Evolutionary conservation across 1,140 invertebrate genomes (phyloP).

Genomic region (Brachionus asplanchnoidis): DNA sequence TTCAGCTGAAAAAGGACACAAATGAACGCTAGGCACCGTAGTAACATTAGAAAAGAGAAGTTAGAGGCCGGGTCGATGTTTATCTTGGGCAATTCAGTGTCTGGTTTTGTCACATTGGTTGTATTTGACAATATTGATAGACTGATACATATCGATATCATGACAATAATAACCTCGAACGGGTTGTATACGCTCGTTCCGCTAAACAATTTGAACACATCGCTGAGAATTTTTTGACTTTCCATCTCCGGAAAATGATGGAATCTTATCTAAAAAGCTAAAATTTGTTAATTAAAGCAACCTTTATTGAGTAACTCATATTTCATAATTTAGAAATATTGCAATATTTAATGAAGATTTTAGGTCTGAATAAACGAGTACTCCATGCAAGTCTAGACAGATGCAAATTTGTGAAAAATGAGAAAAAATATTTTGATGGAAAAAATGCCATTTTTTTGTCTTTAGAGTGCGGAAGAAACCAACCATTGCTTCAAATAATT

Average conservation of each 20-base stretch:
- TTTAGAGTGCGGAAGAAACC: background rate
- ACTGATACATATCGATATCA: slow-evolving; percentile 27
- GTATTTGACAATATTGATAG: background rate
- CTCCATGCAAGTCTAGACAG: background rate
- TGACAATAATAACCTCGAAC: slow-evolving; percentile 12
- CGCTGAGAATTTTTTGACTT: slow-evolving; percentile 27
- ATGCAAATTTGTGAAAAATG: background rate
- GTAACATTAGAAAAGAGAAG: background rate
- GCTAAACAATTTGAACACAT: slow-evolving; percentile 23
- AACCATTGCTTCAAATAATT: background rate
- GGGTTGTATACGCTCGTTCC: slow-evolving; percentile 12
- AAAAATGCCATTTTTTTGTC: background rate
- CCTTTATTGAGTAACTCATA: background rate
- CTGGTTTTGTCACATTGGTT: background rate
- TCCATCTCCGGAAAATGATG: background rate
- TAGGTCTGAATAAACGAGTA: background rate
- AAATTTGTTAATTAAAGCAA: background rate
- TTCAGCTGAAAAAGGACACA: slow-evolving; percentile 89
- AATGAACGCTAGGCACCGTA: background rate
- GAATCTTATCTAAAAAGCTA: background rate
- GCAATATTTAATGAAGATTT: background rate
- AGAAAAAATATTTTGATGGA: background rate
- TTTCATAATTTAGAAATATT: background rate
- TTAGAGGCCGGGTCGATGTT: background rate
- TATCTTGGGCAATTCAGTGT: background rate